Conservation (phyloP, 2,113 vertebrate genomes). For the Amphiprion percula region DNA sequence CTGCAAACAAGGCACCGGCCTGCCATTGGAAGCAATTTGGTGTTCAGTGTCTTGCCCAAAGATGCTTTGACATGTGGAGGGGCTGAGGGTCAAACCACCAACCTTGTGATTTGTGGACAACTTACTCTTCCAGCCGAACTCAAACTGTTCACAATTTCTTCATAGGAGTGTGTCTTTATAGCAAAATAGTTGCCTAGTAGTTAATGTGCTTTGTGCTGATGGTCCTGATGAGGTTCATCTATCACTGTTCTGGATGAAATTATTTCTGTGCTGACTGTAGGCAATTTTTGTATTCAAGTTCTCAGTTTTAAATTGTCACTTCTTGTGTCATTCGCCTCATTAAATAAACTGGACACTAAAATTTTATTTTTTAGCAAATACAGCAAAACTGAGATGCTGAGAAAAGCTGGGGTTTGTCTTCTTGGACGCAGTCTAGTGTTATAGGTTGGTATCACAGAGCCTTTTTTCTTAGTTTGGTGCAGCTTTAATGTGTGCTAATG, state of each 20-base stretch:
- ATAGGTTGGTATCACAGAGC: conserved; percentile 31
- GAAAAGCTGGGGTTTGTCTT: conserved; percentile 9
- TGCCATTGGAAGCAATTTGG: no score
- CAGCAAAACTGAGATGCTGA: conserved; percentile 25
- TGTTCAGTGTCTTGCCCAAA: no score
- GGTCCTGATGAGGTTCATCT: not conserved
- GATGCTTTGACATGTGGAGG: no score
- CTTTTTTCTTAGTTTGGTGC: conserved; percentile 1
- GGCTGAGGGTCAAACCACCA: no score
- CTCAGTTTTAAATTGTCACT: conserved; percentile 18
- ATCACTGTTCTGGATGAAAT: not conserved
- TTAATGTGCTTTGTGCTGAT: no score
- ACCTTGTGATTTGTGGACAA: no score
- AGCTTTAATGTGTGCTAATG: conserved; percentile 16
- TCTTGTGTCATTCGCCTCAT: not conserved
- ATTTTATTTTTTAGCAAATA: conserved; percentile 61
- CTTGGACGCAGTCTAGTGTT: conserved; percentile 8
- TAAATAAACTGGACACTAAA: conserved; percentile 22
- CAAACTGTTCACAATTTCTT: no score
- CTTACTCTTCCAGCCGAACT: no score
- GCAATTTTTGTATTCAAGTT: conserved; percentile 4
- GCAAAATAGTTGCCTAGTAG: no score
- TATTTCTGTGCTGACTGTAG: conserved; percentile 1
- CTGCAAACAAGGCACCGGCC: no score
- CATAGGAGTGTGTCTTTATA: no score